Evolutionary conservation across 2,888 invertebrate species (phyloP), one percentile per base, ranked within the genome.

Genomic region (Aethes cnicana): DNA sequence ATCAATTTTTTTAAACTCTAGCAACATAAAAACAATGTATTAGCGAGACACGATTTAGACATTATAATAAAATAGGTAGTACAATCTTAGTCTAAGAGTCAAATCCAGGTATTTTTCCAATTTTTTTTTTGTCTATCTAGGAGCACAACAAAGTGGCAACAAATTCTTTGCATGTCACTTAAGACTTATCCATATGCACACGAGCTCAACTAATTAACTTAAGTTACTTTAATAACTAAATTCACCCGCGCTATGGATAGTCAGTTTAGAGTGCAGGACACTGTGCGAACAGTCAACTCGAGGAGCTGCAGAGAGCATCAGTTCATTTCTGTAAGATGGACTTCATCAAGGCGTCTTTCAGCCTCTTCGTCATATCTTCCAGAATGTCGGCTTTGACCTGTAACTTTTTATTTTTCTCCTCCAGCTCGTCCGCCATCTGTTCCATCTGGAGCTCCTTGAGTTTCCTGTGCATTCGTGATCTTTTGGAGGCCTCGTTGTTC

Each of bases 401-500:
- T 41, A 95, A 77, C 68, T 91, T 90, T 56, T 91, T 88, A 72
- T 95, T 95, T 62, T 90, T 90, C 46, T 88, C 90, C 66, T 92
- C 92, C 54, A 95, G 79, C 37, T 92, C 90, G 16, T 86, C 72
- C 1, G 91, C 91, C 56, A 83, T 70, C 42, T 81, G 76, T 60
- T 86, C 78, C 91, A 92, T 91, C 64, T 92, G 92, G 44, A 85
- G 67, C 58, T 81, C 84, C 65, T 86, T 92, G 68, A 79, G 81
- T 77, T 94, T 95, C 59, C 94, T 91, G 66, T 94, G 95, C 84
- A 93, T 91, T 58, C 95, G 85, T 1, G 95, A 95, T 62, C 92
- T 91, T 63, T 95, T 90, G 30, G 95, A 95, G 32, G 95, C 95
- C 78, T 94, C 94, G 72, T 95, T 95, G 77, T 95, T 95, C 72